Base-by-base conservation (phyloP, 2,888 invertebrate species). In the Monochamus alternatus region DNA sequence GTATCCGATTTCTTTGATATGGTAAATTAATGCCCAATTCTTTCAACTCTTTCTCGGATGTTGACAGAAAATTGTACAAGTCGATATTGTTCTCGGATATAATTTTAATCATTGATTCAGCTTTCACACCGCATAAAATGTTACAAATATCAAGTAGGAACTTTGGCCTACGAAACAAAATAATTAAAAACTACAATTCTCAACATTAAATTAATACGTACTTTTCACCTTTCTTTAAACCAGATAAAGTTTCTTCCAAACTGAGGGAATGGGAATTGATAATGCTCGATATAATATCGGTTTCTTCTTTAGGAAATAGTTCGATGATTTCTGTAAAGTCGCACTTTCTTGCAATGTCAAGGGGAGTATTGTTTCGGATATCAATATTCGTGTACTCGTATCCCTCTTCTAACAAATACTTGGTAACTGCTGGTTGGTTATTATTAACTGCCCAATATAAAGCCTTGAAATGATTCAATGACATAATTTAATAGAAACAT, bases 381-480 rank as follows among this genome's bases (percentile, higher is more conserved):
- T 93, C 93, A 9, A 87, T 87, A 83, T 91, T 89, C 12, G 87
- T 87, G 64, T 88, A 83, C 76, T 91, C 89, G 12, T 91, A 92
- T n/a, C 90, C 91, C 65, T 89, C 86, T 22, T 90, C 86, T 69
- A 93, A 87, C 0, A 94, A 89, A 79, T 91, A 84, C 85, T 91
- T 88, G 22, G 92, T 88, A 73, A 91, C 89, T 74, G 91, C 90
- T 14, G 88, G 85, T 81, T 91, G 90, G 82, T 93, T 92, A 80
- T 90, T 90, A 80, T 90, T 89, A 9, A 90, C 91, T 66, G 93
- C 93, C 91, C 92, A 93, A 86, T 92, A 93, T 67, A 93, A 83
- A 62, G 92, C 93, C 93, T 93, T 88, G 62, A 88, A 82, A 77
- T 38, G 22, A 22, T 22, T 22, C 22, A 22, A 22, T 22, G 22